phyloP scores from a whole-genome alignment of 2,113 vertebrate species.

The Peromyscus polionotus region DNA sequence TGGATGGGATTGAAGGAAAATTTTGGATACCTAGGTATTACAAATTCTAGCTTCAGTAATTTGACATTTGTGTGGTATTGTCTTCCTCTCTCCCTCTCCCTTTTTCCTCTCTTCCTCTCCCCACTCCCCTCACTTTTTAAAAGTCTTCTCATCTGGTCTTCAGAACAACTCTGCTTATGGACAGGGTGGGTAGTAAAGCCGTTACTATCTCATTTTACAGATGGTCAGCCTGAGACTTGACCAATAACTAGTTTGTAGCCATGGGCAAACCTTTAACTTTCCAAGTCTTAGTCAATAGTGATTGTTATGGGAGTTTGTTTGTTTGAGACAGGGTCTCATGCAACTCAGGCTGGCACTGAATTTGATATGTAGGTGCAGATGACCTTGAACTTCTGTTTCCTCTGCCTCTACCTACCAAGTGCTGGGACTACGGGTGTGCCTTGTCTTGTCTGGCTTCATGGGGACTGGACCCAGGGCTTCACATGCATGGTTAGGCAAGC shows the following conservation, averaged over 20 bases:
- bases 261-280: neutral
- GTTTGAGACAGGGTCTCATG: neutral
- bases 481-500: neutral
- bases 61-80: neutral
- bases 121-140: neutral
- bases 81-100: too few relatives aligned
- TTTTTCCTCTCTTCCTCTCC: neutral
- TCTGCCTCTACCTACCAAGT: neutral
- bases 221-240: neutral
- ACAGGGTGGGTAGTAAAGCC: neutral
- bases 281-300: neutral
- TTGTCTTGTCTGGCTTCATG: neutral
- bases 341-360: neutral
- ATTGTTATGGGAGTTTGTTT: neutral
- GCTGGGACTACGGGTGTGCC: neutral
- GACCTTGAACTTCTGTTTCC: neutral
- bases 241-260: neutral
- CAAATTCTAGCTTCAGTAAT: neutral
- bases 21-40: neutral
- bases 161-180: neutral
- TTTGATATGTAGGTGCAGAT: neutral
- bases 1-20: neutral
- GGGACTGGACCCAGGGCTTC: neutral
- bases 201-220: neutral
- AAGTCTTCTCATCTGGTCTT: neutral